phyloP scores from a whole-genome alignment of 2,113 vertebrate genomes.

The Amphiprion percula region DNA sequence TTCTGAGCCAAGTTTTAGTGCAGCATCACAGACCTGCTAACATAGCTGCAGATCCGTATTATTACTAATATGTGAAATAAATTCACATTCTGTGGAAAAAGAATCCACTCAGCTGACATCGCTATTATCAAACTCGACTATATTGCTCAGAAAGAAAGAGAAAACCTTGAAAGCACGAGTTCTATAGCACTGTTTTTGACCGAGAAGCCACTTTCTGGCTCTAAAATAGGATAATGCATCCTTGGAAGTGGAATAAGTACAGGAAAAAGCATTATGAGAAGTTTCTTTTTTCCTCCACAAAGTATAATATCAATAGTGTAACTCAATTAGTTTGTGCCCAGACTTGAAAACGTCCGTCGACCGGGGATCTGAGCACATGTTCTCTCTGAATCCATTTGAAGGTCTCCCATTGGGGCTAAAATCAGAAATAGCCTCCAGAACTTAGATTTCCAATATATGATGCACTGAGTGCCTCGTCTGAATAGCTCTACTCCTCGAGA shows the following conservation, averaged over 20 bases:
- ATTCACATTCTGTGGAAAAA: no score
- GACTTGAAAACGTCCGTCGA: conserved; percentile 1
- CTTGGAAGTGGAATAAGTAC: background rate
- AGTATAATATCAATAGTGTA: conserved; percentile 40
- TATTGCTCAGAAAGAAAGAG: no score
- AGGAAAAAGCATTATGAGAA: conserved; percentile 20
- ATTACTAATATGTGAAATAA: no score
- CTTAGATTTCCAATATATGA: conserved; percentile 49
- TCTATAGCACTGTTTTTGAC: background rate
- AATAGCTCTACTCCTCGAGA: conserved; percentile 40
- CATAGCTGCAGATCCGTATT: no score
- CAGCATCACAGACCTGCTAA: no score
- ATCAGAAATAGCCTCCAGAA: conserved; percentile 44
- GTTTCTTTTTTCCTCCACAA: background rate
- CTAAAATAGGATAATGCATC: conserved; percentile 11
- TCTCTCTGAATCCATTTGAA: conserved; percentile 44
- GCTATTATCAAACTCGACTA: no score
- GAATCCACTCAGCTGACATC: no score
- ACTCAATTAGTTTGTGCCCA: conserved; percentile 34
- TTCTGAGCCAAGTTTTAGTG: no score
- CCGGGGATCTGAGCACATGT: conserved; percentile 14
- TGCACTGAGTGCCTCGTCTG: conserved; percentile 41
- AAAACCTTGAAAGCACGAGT: no score
- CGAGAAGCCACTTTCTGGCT: background rate
- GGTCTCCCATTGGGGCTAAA: conserved; percentile 22